Conservation (phyloP, 1,140 invertebrate species). For the Polypedilum vanderplanki region DNA sequence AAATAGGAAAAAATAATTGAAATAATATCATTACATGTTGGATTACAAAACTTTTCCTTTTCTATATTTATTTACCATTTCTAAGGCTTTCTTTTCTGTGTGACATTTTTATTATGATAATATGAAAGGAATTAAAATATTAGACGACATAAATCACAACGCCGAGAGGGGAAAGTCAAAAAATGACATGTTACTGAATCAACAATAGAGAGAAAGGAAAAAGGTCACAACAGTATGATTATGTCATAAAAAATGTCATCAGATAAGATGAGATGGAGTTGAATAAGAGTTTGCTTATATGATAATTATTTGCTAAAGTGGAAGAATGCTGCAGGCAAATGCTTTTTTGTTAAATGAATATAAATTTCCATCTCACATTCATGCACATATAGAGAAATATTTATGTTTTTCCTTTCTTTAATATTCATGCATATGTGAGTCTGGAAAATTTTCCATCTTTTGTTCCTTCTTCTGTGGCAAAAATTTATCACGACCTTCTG, state of each 20-base stretch:
- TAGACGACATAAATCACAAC: neutral
- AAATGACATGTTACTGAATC: neutral
- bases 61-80: neutral
- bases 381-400: no score
- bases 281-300: neutral
- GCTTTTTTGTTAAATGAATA: neutral
- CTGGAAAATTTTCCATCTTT: neutral
- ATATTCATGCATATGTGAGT: neutral
- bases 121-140: no score
- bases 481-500: slow-evolving; percentile 18
- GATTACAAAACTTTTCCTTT: neutral
- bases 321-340: neutral
- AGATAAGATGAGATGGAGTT: neutral
- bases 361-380: neutral
- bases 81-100: neutral
- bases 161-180: neutral
- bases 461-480: neutral
- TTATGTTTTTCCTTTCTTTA: no score
- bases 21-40: neutral
- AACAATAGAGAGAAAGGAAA: neutral
- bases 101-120: slow-evolving; percentile 8
- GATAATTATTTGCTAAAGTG: neutral
- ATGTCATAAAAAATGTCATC: neutral
- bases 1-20: neutral
- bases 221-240: neutral